These are phyloP conservation scores for Protophormia terraenovae DNA, from an alignment of 2,888 invertebrate species.

Conservation along the genomic window DNA sequence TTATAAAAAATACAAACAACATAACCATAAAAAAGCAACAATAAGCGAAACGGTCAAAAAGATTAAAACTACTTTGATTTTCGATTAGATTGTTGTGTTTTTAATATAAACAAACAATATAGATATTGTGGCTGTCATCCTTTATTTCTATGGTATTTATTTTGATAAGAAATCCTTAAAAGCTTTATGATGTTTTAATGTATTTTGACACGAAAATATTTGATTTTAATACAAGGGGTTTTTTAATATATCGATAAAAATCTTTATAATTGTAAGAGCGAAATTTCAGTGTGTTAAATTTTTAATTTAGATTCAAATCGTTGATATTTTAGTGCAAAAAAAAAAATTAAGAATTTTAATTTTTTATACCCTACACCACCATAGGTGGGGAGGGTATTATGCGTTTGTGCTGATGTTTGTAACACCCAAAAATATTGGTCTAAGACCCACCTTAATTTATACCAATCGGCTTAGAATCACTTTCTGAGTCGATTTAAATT, in stretches of 20 bases:
- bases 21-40: background rate
- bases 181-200: background rate
- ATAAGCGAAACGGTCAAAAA: slow-evolving; percentile 32
- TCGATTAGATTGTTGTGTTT: slow-evolving; percentile 22
- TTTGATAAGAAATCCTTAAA: background rate
- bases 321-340: background rate
- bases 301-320: background rate
- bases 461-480: too few relatives aligned
- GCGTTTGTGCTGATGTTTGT: too few relatives aligned
- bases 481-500: too few relatives aligned
- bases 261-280: background rate
- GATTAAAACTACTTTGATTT: slow-evolving; percentile 37
- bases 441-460: too few relatives aligned
- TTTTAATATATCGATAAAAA: background rate
- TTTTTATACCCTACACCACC: too few relatives aligned
- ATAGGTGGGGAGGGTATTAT: too few relatives aligned
- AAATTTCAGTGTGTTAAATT: background rate
- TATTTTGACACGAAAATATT: slow-evolving; percentile 9
- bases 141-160: background rate
- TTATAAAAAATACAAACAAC: slow-evolving; percentile 1
- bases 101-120: background rate
- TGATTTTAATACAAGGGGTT: background rate
- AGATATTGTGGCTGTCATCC: background rate
- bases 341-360: too few relatives aligned
- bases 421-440: too few relatives aligned